Evolutionary conservation across 2,888 invertebrate genomes (phyloP).

Genomic region (Lithophane ornitopus): DNA sequence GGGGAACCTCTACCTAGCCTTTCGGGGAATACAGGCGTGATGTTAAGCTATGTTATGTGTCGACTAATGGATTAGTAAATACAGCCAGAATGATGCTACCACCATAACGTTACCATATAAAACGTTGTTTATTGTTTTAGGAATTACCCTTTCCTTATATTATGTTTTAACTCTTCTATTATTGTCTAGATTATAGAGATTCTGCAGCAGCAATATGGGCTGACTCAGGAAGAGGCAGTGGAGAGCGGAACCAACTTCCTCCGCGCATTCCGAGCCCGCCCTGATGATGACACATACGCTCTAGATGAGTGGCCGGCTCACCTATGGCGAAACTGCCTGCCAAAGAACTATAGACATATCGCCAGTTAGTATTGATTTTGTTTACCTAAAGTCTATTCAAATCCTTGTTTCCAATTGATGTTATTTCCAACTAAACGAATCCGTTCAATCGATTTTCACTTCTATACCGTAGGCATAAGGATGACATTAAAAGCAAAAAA

Average conservation of each 20-base stretch:
- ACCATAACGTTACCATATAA: neutral
- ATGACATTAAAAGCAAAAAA: too few species aligned
- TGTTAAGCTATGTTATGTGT: neutral
- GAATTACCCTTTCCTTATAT: neutral
- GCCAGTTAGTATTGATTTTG: constrained; percentile 88
- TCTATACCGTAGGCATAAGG: too few species aligned
- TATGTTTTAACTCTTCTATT: neutral
- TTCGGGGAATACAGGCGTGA: neutral
- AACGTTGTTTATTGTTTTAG: neutral
- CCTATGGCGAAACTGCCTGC: constrained; percentile 95
- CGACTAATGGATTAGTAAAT: neutral
- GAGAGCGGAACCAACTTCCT: constrained; percentile 93
- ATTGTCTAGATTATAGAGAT: constrained; percentile 86
- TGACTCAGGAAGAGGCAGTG: constrained; percentile 92
- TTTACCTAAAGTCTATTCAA: neutral
- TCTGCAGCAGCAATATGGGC: constrained; percentile 92
- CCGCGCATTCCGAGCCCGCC: constrained; percentile 94
- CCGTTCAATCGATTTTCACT: too few species aligned
- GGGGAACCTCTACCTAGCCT: neutral
- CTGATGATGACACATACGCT: constrained; percentile 93
- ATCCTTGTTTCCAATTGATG: neutral
- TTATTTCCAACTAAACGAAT: too few species aligned
- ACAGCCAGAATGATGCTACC: neutral
- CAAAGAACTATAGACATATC: constrained; percentile 93
- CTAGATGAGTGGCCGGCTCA: constrained; percentile 95